Evolutionary conservation across 1,140 invertebrate species (phyloP), one percentile per base, ranked within the genome.

Genomic region (Muscidifurax raptorellus): DNA sequence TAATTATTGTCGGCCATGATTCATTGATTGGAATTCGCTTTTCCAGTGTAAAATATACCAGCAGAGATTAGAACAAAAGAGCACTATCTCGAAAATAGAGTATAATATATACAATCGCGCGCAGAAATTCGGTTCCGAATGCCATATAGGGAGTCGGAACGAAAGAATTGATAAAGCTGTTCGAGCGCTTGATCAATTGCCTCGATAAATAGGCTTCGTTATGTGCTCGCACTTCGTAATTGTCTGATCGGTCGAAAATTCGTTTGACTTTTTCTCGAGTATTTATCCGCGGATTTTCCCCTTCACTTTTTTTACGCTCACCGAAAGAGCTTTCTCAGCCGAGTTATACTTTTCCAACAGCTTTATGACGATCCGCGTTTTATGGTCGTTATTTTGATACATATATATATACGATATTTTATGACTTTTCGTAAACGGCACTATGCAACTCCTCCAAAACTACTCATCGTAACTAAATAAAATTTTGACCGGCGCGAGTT

Each of bases 401-500:
- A 40, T 40, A 10, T 40, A 47, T 47, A 13, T 47, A 47, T n/a
- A 75, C 27, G 75, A 10, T 0, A 7, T 64, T 77, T 77, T 77
- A 77, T 28, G 47, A 64, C 44, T 77, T 77, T 59, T 64, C n/a
- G 74, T 47, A 76, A 76, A 76, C 9, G 74, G 40, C 74, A 10
- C 6, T 10, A 47, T 32, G 47, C 32, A 77, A 28, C 47, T 47
- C 18, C 47, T 47, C 18, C 13, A 59, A 64, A 77, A 59, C 47
- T 77, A 59, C 75, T 77, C 44, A 47, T 13, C 44, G 30, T 77
- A 52, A 77, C 44, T 59, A 77, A 77, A 64, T 59, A 77, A 52
- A 30, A 52, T 52, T 77, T 77, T 12, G 18, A 40, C 13, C 18
- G 32, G 69, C 6, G 71, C 6, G 52, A 59, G 13, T 32, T 74